Conservation (phyloP, 2,113 vertebrate genomes). For the Psephotus haematonotus region DNA sequence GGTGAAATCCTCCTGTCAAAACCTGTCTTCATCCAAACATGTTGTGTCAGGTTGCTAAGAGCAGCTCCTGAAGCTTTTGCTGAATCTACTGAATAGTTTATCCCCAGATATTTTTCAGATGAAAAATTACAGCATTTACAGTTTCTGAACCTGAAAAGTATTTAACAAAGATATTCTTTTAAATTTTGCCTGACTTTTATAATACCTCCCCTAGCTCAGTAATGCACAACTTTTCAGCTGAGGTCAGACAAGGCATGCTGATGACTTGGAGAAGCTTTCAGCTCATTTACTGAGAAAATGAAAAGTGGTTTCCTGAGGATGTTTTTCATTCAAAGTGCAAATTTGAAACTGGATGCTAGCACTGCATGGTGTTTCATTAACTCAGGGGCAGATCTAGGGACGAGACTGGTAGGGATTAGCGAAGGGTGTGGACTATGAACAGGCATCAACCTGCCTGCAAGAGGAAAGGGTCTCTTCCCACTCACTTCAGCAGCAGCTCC, state of each 20-base stretch:
- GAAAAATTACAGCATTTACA: not conserved
- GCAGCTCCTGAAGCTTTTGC: conserved; percentile 11
- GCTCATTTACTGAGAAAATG: not conserved
- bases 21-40: not conserved
- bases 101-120: not conserved
- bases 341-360: not conserved
- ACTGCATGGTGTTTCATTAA: not conserved
- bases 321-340: not conserved
- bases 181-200: not conserved
- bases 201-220: not conserved
- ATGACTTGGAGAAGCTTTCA: not conserved
- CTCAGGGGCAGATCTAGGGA: not conserved
- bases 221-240: not conserved
- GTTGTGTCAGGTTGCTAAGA: not conserved
- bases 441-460: not conserved
- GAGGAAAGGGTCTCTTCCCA: not conserved
- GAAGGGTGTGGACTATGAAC: not conserved
- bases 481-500: not conserved
- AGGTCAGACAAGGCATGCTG: not conserved
- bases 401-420: not conserved
- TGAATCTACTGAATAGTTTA: not conserved
- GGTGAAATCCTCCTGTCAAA: not conserved
- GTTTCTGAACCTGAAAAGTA: not conserved
- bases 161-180: not conserved
- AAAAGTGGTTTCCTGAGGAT: not conserved